These are phyloP conservation scores for Sceliomorpha sp. DNA, from an alignment of 2,888 invertebrate genomes.

Conservation along the genomic window DNA sequence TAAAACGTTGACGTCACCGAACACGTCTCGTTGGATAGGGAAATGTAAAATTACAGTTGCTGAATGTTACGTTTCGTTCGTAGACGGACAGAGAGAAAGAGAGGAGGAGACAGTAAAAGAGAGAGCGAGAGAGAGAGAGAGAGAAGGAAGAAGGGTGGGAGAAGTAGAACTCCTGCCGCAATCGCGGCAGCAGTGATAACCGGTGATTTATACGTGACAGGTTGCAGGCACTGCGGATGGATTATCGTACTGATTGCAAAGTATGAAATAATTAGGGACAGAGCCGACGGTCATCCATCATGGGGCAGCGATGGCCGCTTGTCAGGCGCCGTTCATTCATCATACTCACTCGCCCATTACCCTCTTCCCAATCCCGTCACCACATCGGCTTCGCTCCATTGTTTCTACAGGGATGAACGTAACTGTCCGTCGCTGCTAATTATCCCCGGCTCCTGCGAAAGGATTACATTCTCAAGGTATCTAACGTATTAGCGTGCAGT, in stretches of 20 bases:
- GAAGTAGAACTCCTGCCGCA: too few relatives aligned
- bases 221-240: constrained; percentile 75
- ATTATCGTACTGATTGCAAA: constrained; percentile 80
- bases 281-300: constrained; percentile 77
- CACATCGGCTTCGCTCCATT: constrained; percentile 66
- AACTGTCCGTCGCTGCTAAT: constrained; percentile 73
- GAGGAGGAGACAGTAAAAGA: too few relatives aligned
- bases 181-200: constrained; percentile 60
- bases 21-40: too few relatives aligned
- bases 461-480: constrained; percentile 69
- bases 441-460: constrained; percentile 69
- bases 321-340: constrained; percentile 78
- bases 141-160: too few relatives aligned
- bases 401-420: constrained; percentile 63
- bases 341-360: constrained; percentile 78
- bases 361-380: constrained; percentile 68
- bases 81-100: too few relatives aligned
- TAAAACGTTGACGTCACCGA: too few relatives aligned
- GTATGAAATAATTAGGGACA: constrained; percentile 81
- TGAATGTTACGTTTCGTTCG: too few relatives aligned
- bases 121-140: too few relatives aligned
- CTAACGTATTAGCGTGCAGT: constrained; percentile 66
- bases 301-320: constrained; percentile 76
- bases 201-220: constrained; percentile 78
- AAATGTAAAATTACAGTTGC: too few relatives aligned